Percentiles rank a stretch among this genome's conserved stretches.
phyloP scores from a whole-genome alignment of 1,140 invertebrate species.

The Drosophila chauvacae region DNA sequence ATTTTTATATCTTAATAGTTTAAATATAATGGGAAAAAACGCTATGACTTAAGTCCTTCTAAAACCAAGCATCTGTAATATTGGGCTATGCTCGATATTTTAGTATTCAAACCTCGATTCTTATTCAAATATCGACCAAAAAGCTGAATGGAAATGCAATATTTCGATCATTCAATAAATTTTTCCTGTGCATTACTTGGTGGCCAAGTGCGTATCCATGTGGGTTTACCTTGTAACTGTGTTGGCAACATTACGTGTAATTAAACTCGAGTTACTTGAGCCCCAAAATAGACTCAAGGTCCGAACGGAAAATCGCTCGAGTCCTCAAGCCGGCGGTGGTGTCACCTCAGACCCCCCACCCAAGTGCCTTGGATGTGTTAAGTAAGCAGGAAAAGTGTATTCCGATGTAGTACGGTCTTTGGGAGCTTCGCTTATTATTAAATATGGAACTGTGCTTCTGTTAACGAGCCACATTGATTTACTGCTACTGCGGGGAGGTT shows the following conservation, averaged over 20 bases:
- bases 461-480: slow-evolving; percentile 35
- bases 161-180: neutral
- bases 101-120: neutral
- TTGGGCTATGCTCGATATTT: neutral
- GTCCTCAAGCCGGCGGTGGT: slow-evolving; percentile 26
- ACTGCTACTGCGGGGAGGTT: slow-evolving; percentile 27
- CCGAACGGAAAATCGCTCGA: slow-evolving; percentile 32
- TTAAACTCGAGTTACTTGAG: slow-evolving; percentile 42
- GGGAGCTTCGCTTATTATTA: slow-evolving; percentile 2
- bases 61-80: too few relatives aligned
- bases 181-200: slow-evolving; percentile 8
- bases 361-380: slow-evolving; percentile 11
- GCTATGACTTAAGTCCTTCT: too few relatives aligned
- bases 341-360: slow-evolving; percentile 14
- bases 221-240: slow-evolving; percentile 16
- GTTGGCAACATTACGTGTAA: slow-evolving; percentile 42
- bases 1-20: neutral
- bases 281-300: slow-evolving; percentile 50
- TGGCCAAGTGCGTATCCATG: slow-evolving; percentile 36
- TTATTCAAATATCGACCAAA: neutral
- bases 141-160: neutral
- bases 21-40: neutral
- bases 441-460: slow-evolving; percentile 7
- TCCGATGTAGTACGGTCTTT: neutral
- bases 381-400: slow-evolving; percentile 25